Conservation (phyloP, 2,797 vertebrate species). For the Anisognathus igniventris region DNA sequence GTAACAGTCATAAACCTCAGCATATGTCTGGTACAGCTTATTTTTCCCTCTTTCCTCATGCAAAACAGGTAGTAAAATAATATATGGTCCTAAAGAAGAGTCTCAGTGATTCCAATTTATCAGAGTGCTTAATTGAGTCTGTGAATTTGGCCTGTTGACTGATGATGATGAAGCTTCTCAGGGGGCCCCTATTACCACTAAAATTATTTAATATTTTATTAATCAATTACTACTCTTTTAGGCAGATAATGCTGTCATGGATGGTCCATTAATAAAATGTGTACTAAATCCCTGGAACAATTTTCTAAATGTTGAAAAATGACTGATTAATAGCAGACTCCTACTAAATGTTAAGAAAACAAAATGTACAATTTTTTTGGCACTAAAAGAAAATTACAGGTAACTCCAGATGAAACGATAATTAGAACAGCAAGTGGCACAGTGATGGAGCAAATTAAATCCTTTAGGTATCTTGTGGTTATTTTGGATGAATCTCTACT, state of each 20-base stretch:
- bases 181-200: conserved; percentile 48
- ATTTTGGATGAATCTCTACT: conserved; percentile 67
- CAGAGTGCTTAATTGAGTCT: conserved; percentile 54
- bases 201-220: conserved; percentile 72
- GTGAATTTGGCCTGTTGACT: conserved; percentile 45
- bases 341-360: conserved; percentile 66
- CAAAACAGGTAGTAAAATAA: not conserved
- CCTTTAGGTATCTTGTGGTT: conserved; percentile 58
- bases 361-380: conserved; percentile 55
- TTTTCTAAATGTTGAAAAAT: conserved; percentile 61
- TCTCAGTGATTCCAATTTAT: conserved; percentile 25
- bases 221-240: conserved; percentile 67
- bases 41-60: not conserved
- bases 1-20: not conserved
- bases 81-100: not conserved
- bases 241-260: conserved; percentile 5
- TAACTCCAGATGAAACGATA: conserved; percentile 65
- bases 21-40: not conserved
- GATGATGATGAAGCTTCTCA: conserved; percentile 36
- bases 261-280: conserved; percentile 43
- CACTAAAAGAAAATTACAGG: conserved; percentile 69
- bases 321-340: conserved; percentile 66
- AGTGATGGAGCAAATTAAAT: conserved; percentile 59
- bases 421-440: conserved; percentile 67
- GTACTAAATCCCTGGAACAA: conserved; percentile 39